Percentiles rank a stretch among this genome's conserved stretches.
Evolutionary conservation across 2,113 vertebrate genomes (phyloP).

Genomic region (Lipophrys pholis): DNA sequence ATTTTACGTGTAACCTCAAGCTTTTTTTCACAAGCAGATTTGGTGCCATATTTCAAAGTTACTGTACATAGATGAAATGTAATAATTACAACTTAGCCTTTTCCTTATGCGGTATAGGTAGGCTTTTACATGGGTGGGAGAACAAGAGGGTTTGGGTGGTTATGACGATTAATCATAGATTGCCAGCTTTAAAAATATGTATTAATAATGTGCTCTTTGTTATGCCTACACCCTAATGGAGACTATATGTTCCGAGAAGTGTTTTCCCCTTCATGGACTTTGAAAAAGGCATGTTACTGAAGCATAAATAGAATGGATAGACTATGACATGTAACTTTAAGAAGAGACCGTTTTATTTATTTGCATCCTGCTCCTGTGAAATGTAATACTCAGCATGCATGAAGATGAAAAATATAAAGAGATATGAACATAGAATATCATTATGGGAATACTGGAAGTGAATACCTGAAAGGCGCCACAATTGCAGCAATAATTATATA

Average conservation of each 20-base stretch:
- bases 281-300: slow-evolving; percentile 84
- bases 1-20: slow-evolving; percentile 70
- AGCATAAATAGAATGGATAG: slow-evolving; percentile 85
- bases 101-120: slow-evolving; percentile 52
- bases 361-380: slow-evolving; percentile 86
- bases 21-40: slow-evolving; percentile 70
- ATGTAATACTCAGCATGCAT: slow-evolving; percentile 85
- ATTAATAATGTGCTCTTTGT: slow-evolving; percentile 78
- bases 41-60: slow-evolving; percentile 79
- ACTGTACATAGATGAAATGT: slow-evolving; percentile 81
- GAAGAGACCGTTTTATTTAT: slow-evolving; percentile 81
- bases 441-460: slow-evolving; percentile 71
- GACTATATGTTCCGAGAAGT: slow-evolving; percentile 69
- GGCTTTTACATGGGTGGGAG: slow-evolving; percentile 55
- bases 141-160: slow-evolving; percentile 43
- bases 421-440: slow-evolving; percentile 74
- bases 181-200: slow-evolving; percentile 78
- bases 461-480: slow-evolving; percentile 75
- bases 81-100: slow-evolving; percentile 68
- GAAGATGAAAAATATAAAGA: slow-evolving; percentile 77
- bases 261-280: slow-evolving; percentile 66
- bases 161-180: slow-evolving; percentile 73
- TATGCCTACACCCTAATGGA: slow-evolving; percentile 71
- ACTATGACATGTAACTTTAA: slow-evolving; percentile 80
- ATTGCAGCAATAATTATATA: slow-evolving; percentile 86